Evolutionary conservation across 2,113 vertebrate genomes (phyloP), one percentile per base, ranked within the genome.

Genomic region (Puntigrus tetrazona): DNA sequence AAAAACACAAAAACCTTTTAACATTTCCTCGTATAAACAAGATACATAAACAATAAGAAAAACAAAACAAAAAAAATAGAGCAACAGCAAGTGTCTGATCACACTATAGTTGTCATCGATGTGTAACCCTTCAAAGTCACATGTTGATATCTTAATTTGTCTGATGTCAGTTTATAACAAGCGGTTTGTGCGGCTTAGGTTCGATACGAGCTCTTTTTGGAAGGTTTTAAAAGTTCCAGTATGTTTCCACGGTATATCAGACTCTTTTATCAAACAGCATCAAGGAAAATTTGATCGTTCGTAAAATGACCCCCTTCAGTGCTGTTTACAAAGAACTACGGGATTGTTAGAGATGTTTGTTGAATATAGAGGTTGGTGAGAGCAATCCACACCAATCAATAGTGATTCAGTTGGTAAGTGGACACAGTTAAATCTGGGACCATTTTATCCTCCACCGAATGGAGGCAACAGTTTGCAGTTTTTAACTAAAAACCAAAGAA

Each of bases 201-300:
- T 7, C 63, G 18, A 34, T 67, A 34, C 31, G 34, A 31, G 14
- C 16, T 67, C 6, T 20, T 67, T 38, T 36, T 38, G 7, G 36
- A 22, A 41, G 1, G 31, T 67, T 70, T n/a, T n/a, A 25, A n/a
- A 41, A n/a, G 36, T 25, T n/a, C 38, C 34, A 14, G 20, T 25
- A 41, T n/a, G 67, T 70, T 70, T n/a, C 20, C 67, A 70, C 67
- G 41, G 69, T 41, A 41, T 72, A 72, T 72, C 69, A 72, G 38
- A 41, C 69, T 41, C 36, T 41, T n/a, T 13, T 72, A 41, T 25
- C 36, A 2, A n/a, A 72, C 10, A 72, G 10, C 5, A 72, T 72
- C 69, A 25, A 41, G 67, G 36, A 72, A n/a, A 72, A 72, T 72
- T 5, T 2, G 4, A 72, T 72, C 25, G 69, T 41, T 43, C 9